These are phyloP conservation scores for Tapirus terrestris DNA, from an alignment of 2,113 vertebrate species.

Conservation along the genomic window DNA sequence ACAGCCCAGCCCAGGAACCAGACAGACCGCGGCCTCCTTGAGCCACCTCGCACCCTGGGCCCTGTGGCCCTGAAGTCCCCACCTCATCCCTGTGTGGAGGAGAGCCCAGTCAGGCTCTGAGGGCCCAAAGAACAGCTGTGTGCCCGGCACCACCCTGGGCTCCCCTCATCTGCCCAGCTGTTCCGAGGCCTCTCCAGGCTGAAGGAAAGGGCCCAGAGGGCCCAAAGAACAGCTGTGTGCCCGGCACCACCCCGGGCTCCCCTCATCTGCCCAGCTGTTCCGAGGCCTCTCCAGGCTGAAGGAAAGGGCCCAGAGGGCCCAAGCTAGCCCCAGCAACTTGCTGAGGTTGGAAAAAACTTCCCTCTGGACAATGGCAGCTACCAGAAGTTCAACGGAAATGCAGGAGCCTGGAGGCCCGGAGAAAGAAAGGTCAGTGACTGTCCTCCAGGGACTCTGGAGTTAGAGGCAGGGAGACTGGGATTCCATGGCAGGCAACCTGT, in stretches of 20 bases:
- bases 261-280: no score
- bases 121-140: no score
- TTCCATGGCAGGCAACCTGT: neutral
- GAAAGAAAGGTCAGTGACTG: neutral
- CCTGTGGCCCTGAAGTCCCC: neutral
- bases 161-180: no score
- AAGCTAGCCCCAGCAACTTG: neutral
- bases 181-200: neutral
- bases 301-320: neutral
- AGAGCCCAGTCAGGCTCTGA: neutral
- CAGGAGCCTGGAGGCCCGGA: neutral
- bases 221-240: no score
- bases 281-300: neutral
- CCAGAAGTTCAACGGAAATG: neutral
- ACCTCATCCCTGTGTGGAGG: neutral
- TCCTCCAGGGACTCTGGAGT: no score
- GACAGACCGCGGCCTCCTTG: neutral
- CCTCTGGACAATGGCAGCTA: neutral
- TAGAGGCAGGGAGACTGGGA: neutral
- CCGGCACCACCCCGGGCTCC: no score
- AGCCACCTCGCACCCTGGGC: neutral
- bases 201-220: neutral
- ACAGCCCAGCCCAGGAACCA: neutral
- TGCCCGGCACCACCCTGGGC: no score
- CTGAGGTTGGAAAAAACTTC: neutral